phyloP scores from a whole-genome alignment of 2,888 invertebrate genomes.

The Herminia tarsipennalis region DNA sequence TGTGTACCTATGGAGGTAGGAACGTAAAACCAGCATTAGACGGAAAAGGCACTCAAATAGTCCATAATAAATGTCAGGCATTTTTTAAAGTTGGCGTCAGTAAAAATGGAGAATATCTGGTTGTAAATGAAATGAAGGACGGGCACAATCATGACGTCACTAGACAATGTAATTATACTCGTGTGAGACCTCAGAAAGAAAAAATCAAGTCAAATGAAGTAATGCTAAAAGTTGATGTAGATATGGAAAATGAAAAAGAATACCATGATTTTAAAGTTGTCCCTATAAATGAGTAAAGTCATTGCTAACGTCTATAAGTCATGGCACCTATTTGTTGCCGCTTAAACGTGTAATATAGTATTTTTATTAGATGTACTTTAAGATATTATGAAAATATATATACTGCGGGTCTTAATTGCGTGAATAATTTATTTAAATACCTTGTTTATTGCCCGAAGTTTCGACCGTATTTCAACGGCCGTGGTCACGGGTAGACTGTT shows the following conservation, averaged over 20 bases:
- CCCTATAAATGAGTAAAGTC: background rate
- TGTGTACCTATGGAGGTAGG: slow-evolving; percentile 5
- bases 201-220: background rate
- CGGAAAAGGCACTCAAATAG: background rate
- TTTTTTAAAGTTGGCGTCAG: slow-evolving; percentile 6
- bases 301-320: no score
- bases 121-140: slow-evolving; percentile 2
- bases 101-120: slow-evolving; percentile 2
- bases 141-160: slow-evolving; percentile 5
- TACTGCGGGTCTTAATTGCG: no score
- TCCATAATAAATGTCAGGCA: background rate
- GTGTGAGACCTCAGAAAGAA: background rate
- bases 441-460: no score
- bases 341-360: no score
- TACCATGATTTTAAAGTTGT: background rate
- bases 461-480: no score
- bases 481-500: no score
- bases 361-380: no score
- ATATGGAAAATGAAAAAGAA: background rate
- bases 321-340: no score
- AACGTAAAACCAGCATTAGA: background rate
- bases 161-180: background rate
- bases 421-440: no score
- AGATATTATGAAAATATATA: no score
- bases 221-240: background rate